phyloP scores from a whole-genome alignment of 2,888 invertebrate genomes.

The Trichogramma dendrolimi region DNA sequence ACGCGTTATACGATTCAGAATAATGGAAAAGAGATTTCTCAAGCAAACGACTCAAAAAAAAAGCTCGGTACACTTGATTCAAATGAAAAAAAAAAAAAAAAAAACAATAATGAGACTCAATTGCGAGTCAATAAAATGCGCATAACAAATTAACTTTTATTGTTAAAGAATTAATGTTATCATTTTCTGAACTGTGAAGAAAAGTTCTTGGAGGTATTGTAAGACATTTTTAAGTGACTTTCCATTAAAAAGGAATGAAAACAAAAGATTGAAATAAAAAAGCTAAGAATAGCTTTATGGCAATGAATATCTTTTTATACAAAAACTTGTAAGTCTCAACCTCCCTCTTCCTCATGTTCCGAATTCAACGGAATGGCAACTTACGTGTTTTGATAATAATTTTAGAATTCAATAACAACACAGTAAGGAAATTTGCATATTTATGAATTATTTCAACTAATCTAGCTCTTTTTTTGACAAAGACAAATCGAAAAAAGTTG shows the following conservation, averaged over 20 bases:
- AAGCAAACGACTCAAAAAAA: too few species aligned
- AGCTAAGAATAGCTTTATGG: constrained; percentile 23
- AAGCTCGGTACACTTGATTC: too few species aligned
- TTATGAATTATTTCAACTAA: too few species aligned
- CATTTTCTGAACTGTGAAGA: constrained; percentile 30
- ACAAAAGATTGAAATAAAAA: constrained; percentile 4
- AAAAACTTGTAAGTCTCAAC: constrained; percentile 26
- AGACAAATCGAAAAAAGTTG: too few species aligned
- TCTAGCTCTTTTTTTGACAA: too few species aligned
- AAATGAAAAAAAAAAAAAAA: constrained; percentile 11
- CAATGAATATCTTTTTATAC: constrained; percentile 28
- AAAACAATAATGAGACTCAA: background rate
- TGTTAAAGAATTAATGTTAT: constrained; percentile 34
- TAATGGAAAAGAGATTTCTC: too few species aligned
- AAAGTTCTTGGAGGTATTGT: constrained; percentile 31
- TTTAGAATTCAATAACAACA: constrained; percentile 12
- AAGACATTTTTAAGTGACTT: constrained; percentile 23
- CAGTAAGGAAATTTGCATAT: too few species aligned
- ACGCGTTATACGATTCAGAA: constrained; percentile 28
- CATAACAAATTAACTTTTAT: constrained; percentile 26
- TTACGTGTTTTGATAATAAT: constrained; percentile 26
- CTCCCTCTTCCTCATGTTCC: constrained; percentile 25
- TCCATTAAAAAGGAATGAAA: constrained; percentile 13
- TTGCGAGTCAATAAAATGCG: background rate
- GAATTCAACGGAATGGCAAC: constrained; percentile 6